These are phyloP conservation scores for Cosmorhoe ocellata DNA, from an alignment of 2,888 invertebrate species.

Conservation along the genomic window DNA sequence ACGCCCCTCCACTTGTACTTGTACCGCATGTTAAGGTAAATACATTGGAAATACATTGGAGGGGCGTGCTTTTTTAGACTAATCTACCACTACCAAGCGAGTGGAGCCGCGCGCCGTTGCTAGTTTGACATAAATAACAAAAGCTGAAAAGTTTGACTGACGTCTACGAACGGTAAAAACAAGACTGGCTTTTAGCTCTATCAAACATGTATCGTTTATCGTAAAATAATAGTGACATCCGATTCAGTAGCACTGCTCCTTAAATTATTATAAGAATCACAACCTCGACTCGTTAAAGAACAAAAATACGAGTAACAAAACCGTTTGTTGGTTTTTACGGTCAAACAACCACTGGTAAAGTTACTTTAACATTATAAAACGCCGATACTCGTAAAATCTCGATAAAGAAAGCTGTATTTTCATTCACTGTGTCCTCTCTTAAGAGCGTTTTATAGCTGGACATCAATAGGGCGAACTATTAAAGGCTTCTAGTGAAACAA, in stretches of 20 bases:
- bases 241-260: neutral
- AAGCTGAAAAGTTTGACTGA: no score
- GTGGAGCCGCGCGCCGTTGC: no score
- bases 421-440: slow-evolving; percentile 58
- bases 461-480: slow-evolving; percentile 29
- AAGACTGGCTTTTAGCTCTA: neutral
- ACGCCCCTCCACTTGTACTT: no score
- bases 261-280: slow-evolving; percentile 5
- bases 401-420: slow-evolving; percentile 54
- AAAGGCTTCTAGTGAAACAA: slow-evolving; percentile 8
- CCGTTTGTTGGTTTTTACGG: slow-evolving; percentile 39
- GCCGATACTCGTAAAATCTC: slow-evolving; percentile 50
- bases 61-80: no score
- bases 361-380: slow-evolving; percentile 55
- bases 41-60: no score
- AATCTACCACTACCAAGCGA: no score
- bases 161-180: neutral
- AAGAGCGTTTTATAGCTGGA: slow-evolving; percentile 33
- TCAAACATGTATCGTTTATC: no score
- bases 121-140: no score
- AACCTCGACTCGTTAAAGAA: slow-evolving; percentile 42
- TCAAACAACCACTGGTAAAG: slow-evolving; percentile 30
- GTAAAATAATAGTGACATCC: neutral
- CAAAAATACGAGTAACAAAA: slow-evolving; percentile 43
- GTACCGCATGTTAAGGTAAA: no score